A percentile compares a stretch with the other conserved stretches of the same genome.
phyloP scores from a whole-genome alignment of 1,140 invertebrate genomes.

The Ceratitis capitata region DNA sequence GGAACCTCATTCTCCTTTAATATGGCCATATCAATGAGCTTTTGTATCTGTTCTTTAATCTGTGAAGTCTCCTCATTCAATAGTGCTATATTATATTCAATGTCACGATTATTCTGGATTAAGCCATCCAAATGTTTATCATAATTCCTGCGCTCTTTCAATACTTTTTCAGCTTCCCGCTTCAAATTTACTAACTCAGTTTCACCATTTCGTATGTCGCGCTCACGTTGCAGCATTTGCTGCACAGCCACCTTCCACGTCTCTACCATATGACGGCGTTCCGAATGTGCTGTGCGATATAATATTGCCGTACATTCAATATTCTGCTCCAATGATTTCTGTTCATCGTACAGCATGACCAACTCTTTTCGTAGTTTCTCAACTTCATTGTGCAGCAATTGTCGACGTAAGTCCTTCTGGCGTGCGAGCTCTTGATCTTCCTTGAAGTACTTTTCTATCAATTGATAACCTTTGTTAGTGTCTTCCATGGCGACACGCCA shows the following conservation, averaged over 20 bases:
- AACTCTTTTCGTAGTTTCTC: constrained; percentile 53
- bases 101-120: constrained; percentile 57
- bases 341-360: constrained; percentile 57
- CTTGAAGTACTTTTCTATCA: constrained; percentile 70
- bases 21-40: constrained; percentile 46
- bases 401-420: constrained; percentile 65
- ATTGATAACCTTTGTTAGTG: constrained; percentile 69
- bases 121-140: constrained; percentile 52
- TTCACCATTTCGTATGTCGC: constrained; percentile 53
- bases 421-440: constrained; percentile 70
- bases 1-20: constrained; percentile 55
- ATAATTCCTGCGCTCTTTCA: constrained; percentile 43
- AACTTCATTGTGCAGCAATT: constrained; percentile 61
- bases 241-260: constrained; percentile 63
- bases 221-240: constrained; percentile 61
- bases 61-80: constrained; percentile 55
- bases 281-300: constrained; percentile 58
- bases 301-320: constrained; percentile 57
- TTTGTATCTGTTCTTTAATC: constrained; percentile 54
- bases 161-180: constrained; percentile 14
- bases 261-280: constrained; percentile 60
- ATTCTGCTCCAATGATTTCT: constrained; percentile 59
- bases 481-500: constrained; percentile 71
- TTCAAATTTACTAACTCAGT: constrained; percentile 45
- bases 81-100: constrained; percentile 52